phyloP scores from a whole-genome alignment of 30 jellyfish, hydroid and myxozoan species.

The Clytia hemisphaerica region DNA sequence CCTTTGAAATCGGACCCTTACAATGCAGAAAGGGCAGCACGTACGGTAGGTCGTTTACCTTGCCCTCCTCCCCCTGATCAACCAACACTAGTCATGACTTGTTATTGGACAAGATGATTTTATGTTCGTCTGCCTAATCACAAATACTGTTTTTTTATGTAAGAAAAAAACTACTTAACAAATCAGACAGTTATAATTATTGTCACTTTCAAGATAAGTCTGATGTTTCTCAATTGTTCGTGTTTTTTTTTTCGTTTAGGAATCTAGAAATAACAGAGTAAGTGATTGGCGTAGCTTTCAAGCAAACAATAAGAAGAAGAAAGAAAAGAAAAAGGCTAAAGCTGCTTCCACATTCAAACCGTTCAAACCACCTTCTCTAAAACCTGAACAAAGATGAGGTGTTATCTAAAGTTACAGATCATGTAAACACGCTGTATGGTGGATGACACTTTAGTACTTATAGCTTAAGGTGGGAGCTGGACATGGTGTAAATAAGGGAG shows the following conservation, averaged over 20 bases:
- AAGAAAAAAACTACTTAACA: background rate
- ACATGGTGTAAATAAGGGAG: too few species aligned
- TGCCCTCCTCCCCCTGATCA: too few species aligned
- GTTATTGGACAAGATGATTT: too few species aligned
- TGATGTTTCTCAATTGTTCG: background rate
- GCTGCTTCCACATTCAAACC: constrained; percentile 34
- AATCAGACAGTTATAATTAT: background rate
- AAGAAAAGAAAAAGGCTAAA: constrained; percentile 40
- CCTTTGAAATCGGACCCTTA: too few species aligned
- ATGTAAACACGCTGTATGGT: too few species aligned
- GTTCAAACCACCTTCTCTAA: constrained; percentile 79
- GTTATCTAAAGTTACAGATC: too few species aligned
- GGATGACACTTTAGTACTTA: too few species aligned
- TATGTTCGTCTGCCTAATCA: too few species aligned
- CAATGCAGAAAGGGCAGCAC: too few species aligned
- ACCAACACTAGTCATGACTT: too few species aligned
- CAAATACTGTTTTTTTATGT: background rate
- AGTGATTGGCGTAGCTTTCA: constrained; percentile 92
- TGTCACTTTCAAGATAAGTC: background rate
- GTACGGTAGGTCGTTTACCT: too few species aligned
- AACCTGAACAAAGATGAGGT: constrained; percentile 75
- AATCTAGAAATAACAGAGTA: constrained; percentile 78
- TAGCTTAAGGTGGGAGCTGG: too few species aligned
- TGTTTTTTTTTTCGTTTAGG: constrained; percentile 37
- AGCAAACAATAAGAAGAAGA: constrained; percentile 42